Base-by-base conservation (phyloP, 2,888 invertebrate genomes). In the Lepidonotus clava region DNA sequence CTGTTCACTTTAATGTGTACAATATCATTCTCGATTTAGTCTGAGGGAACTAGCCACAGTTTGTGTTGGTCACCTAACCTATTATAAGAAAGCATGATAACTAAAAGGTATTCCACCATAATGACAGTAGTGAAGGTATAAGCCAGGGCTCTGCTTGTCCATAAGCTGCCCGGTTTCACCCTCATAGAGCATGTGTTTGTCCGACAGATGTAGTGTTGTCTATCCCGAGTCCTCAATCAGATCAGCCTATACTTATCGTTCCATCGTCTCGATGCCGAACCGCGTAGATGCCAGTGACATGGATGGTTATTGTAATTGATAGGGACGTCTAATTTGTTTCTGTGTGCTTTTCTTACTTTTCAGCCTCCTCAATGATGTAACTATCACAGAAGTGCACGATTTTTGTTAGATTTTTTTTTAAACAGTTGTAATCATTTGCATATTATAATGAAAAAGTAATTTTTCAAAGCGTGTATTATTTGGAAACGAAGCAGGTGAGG, bases 121-220 rank as follows among this genome's bases (percentile, higher is more conserved):
- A n/a, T n/a, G n/a, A n/a, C n/a, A n/a, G n/a, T n/a, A n/a, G n/a
- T n/a, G n/a, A n/a, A n/a, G n/a, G n/a, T n/a, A n/a, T n/a, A n/a
- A n/a, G n/a, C n/a, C n/a, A n/a, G n/a, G n/a, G n/a, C n/a, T n/a
- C n/a, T n/a, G n/a, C n/a, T n/a, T n/a, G n/a, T n/a, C n/a, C n/a
- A n/a, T n/a, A 61, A 11, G 28, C 24, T 2, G 61, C 28, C 61
- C 61, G 61, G 71, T 36, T 1, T 71, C 38, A 18, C 71, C n/a
- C n/a, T 11, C 0, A 11, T 71, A 34, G 34, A 34, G 71, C 71
- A 34, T 71, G 71, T 38, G 38, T 71, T 34, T 71, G 71, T 36
- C 1, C 71, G 21, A 28, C 61, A 61, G 71, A 36, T 71, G 36
- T 71, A 71, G 71, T 71, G 71, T 71, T 71, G 71, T 71, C 34